phyloP scores from a whole-genome alignment of 2,113 vertebrate genomes.

The Burhinus bistriatus region DNA sequence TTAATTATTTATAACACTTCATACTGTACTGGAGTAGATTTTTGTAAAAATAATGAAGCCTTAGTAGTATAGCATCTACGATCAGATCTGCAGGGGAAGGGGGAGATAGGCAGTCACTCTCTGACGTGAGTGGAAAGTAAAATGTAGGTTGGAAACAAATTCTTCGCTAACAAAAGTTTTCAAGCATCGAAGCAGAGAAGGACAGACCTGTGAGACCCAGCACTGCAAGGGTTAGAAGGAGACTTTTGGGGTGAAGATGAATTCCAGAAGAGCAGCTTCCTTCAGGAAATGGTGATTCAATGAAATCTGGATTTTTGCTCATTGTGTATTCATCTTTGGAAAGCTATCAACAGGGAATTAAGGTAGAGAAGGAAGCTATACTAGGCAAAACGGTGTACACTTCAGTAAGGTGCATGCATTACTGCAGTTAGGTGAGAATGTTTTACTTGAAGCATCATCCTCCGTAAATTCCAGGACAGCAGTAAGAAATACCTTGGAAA shows the following conservation, averaged over 20 bases:
- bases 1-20: conserved; percentile 67
- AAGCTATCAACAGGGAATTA: rapidly evolving
- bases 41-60: conserved; percentile 68
- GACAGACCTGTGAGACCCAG: neutral
- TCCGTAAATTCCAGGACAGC: neutral
- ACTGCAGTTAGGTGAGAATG: neutral
- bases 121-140: conserved; percentile 16
- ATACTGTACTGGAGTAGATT: conserved; percentile 52
- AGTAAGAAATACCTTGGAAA: neutral
- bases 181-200: neutral
- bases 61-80: conserved; percentile 24
- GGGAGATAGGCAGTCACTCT: neutral
- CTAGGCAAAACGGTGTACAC: neutral
- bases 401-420: neutral
- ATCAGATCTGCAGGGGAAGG: conserved; percentile 40
- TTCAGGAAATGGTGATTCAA: neutral
- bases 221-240: neutral
- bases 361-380: neutral
- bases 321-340: neutral
- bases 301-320: neutral
- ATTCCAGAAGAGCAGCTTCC: neutral
- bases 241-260: neutral
- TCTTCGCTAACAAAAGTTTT: neutral
- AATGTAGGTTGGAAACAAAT: conserved; percentile 18
- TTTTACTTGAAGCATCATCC: neutral